Percentiles rank a stretch among this genome's conserved stretches.
These are phyloP conservation scores for Oligia fasciuncula DNA, from an alignment of 2,888 invertebrate genomes.

Conservation along the genomic window DNA sequence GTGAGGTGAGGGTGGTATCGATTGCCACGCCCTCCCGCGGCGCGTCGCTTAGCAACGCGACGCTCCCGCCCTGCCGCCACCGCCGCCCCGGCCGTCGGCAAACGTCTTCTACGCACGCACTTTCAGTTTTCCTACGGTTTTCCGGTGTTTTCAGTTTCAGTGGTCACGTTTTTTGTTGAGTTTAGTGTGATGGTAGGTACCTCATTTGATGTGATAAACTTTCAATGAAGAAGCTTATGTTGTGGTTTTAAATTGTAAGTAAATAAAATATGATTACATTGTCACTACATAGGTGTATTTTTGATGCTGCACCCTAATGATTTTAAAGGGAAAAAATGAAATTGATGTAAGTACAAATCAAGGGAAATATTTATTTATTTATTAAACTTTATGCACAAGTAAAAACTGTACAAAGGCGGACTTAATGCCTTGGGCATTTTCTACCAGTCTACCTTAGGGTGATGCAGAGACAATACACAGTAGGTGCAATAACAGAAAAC, in stretches of 20 bases:
- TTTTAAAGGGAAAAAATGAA: neutral
- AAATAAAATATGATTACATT: neutral
- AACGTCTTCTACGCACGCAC: constrained; percentile 66
- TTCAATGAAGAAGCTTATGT: neutral
- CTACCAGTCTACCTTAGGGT: too few relatives aligned
- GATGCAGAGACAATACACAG: too few relatives aligned
- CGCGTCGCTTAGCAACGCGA: constrained; percentile 89
- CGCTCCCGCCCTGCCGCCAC: constrained; percentile 71
- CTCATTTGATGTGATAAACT: neutral
- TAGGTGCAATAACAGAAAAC: too few relatives aligned
- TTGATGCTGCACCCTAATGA: neutral
- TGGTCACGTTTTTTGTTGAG: neutral
- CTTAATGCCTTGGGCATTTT: too few relatives aligned
- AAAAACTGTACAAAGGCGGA: too few relatives aligned
- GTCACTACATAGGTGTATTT: neutral
- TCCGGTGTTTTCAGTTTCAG: constrained; percentile 42
- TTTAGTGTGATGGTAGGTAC: neutral
- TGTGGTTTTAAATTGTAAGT: neutral
- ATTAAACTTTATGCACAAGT: too few relatives aligned
- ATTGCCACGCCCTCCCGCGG: constrained; percentile 92
- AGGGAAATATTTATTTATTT: too few relatives aligned
- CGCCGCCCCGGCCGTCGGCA: constrained; percentile 65
- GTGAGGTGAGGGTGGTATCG: constrained; percentile 90
- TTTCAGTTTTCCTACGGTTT: constrained; percentile 41
- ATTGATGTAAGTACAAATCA: neutral